Conservation (phyloP, 2,888 invertebrate genomes). For the Steinernema hermaphroditum region DNA sequence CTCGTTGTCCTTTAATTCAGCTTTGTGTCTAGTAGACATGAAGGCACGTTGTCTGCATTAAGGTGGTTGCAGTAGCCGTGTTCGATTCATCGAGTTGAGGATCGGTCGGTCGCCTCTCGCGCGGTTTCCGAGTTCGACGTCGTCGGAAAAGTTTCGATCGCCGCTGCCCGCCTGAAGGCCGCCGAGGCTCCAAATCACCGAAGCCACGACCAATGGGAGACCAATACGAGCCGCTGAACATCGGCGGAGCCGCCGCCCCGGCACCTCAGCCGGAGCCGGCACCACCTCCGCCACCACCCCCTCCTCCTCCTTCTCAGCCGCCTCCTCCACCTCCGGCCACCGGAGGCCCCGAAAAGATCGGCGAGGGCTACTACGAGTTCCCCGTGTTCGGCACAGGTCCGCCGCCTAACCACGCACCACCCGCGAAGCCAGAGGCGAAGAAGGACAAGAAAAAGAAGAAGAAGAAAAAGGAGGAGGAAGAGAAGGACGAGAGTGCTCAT, state of each 20-base stretch:
- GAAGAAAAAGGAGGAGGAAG: background rate
- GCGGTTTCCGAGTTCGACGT: conserved; percentile 7
- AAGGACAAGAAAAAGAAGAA: conserved; percentile 20
- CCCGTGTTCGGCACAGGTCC: background rate
- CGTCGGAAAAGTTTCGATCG: conserved; percentile 5
- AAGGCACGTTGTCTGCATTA: too few relatives aligned
- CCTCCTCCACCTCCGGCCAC: background rate
- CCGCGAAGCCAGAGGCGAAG: background rate
- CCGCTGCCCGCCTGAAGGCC: background rate
- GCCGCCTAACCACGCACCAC: too few relatives aligned
- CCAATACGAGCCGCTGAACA: conserved; percentile 21
- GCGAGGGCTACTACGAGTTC: conserved; percentile 16
- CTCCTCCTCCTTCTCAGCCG: background rate
- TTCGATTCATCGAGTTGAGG: too few relatives aligned
- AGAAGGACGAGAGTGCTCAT: background rate
- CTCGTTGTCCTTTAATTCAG: too few relatives aligned
- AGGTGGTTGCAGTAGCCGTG: too few relatives aligned
- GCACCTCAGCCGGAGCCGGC: background rate
- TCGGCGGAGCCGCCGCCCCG: background rate
- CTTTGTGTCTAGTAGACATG: too few relatives aligned
- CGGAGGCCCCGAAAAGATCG: background rate
- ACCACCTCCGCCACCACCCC: background rate
- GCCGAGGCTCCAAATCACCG: too few relatives aligned
- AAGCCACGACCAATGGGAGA: too few relatives aligned
- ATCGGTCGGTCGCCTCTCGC: too few relatives aligned